These are phyloP conservation scores for Microcebus tavaratra DNA, from an alignment of 2,113 vertebrate species.

Conservation along the genomic window DNA sequence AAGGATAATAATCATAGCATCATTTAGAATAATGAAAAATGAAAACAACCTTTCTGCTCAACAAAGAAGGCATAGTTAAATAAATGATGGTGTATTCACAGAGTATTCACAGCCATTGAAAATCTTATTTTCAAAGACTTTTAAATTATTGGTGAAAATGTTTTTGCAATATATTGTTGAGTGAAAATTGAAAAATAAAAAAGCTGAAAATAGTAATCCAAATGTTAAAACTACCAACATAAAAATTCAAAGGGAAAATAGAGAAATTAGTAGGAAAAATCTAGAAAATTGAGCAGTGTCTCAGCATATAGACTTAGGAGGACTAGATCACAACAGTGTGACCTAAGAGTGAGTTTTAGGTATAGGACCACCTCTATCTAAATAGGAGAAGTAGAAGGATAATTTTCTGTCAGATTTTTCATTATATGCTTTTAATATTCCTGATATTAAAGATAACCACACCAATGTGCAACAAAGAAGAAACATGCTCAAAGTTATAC, in stretches of 20 bases:
- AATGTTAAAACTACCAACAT: not conserved
- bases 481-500: not conserved
- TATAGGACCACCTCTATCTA: not conserved
- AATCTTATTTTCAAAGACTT: conserved; percentile 43
- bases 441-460: not conserved
- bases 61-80: conserved; percentile 43
- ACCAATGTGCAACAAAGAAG: not conserved
- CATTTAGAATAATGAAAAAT: conserved; percentile 54
- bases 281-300: not conserved
- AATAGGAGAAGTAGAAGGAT: not conserved
- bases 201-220: not conserved
- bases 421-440: not conserved
- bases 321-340: not conserved
- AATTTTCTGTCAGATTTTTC: not conserved
- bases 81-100: conserved; percentile 51
- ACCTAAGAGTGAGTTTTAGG: not conserved
- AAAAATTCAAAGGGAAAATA: not conserved
- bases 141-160: conserved; percentile 10
- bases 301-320: not conserved
- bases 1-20: conserved; percentile 57
- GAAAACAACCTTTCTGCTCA: conserved; percentile 44
- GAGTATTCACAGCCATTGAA: not conserved
- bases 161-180: not conserved
- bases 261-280: not conserved
- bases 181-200: conserved; percentile 38